A percentile compares a stretch with the other conserved stretches of the same genome.
These are phyloP conservation scores for Hormaphis cornu DNA, from an alignment of 1,140 invertebrate genomes.

Conservation along the genomic window DNA sequence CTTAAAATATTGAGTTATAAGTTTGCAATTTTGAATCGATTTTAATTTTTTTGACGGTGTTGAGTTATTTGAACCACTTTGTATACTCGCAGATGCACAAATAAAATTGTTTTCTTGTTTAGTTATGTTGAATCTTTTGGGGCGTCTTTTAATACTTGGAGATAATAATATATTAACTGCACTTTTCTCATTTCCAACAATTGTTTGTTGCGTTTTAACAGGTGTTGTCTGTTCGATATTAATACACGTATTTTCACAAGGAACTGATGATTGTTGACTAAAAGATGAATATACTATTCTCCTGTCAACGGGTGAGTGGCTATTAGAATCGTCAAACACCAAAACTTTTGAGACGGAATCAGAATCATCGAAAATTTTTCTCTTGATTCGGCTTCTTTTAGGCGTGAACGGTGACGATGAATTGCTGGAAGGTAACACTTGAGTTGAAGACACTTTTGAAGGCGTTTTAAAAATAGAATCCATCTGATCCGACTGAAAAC, in stretches of 20 bases:
- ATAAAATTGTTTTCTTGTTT: neutral
- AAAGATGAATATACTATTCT: neutral
- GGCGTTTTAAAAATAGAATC: slow-evolving; percentile 9
- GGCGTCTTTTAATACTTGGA: neutral
- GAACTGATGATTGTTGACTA: neutral
- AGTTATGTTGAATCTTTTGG: slow-evolving; percentile 1
- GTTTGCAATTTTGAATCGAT: neutral
- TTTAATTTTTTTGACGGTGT: neutral
- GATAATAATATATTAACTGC: slow-evolving; percentile 10
- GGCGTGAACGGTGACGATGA: slow-evolving; percentile 19
- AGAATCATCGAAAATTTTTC: neutral
- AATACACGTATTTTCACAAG: neutral
- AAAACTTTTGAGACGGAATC: slow-evolving; percentile 1
- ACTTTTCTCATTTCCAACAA: neutral
- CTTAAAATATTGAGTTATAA: neutral
- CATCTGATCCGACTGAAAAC: neutral
- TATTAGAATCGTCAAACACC: neutral
- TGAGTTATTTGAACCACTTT: neutral
- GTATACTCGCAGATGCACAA: neutral
- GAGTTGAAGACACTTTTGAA: neutral
- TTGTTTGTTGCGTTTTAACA: neutral
- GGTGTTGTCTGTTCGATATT: neutral
- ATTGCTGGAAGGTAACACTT: neutral
- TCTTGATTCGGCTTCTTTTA: neutral
- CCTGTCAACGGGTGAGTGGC: neutral